Percentiles rank a stretch among this genome's conserved stretches.
Conservation (phyloP, 2,113 vertebrate species). For the Caloenas nicobarica region DNA sequence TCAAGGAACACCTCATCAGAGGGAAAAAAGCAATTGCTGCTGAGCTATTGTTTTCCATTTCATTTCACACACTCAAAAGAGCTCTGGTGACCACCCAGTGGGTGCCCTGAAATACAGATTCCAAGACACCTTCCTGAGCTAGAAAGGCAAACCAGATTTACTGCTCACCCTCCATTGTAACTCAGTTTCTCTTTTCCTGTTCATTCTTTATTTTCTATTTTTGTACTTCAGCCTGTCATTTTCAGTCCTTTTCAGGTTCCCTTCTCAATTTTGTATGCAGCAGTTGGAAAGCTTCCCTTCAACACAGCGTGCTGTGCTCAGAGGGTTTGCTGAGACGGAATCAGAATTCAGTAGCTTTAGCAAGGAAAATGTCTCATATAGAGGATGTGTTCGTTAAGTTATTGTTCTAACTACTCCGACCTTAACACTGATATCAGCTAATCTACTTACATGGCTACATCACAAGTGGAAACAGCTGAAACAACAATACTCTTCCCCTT, state of each 20-base stretch:
- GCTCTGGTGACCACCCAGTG: conserved; percentile 62
- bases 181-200: conserved; percentile 28
- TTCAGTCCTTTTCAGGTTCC: conserved; percentile 46
- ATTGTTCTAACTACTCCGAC: conserved; percentile 4
- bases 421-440: conserved; percentile 11
- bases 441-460: not conserved
- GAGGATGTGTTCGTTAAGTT: conserved; percentile 1
- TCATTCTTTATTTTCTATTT: conserved; percentile 46
- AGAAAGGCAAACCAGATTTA: conserved; percentile 56
- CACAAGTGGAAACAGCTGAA: conserved; percentile 58
- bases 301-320: accelerated
- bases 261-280: not conserved
- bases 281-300: not conserved
- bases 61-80: conserved; percentile 69
- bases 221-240: conserved; percentile 46
- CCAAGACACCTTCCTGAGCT: conserved; percentile 45
- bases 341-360: conserved; percentile 4
- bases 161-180: conserved; percentile 43
- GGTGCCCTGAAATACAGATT: conserved; percentile 53
- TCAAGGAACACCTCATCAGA: conserved; percentile 65
- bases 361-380: not conserved
- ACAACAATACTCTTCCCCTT: conserved; percentile 45
- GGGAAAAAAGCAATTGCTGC: conserved; percentile 43
- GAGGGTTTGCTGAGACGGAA: not conserved
- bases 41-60: conserved; percentile 67